Evolutionary conservation across 2,888 invertebrate species (phyloP), one percentile per base, ranked within the genome.

Genomic region (Pandemis corylana): DNA sequence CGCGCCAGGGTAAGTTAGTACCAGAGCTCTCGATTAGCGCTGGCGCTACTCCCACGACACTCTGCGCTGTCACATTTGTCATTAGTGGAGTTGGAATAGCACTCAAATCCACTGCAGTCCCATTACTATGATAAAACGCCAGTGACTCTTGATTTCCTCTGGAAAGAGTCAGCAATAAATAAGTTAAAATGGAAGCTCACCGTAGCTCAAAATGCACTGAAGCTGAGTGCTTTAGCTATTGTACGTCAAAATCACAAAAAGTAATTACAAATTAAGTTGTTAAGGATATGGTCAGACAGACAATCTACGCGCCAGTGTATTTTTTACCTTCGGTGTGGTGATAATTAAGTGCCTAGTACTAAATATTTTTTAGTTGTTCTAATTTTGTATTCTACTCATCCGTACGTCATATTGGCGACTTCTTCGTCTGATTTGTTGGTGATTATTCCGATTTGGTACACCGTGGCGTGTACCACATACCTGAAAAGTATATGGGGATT

Each of bases 361-460:
- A 36, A 36, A 36, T 36, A 36, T 36, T 36, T 36, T 36, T 46
- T 46, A 5, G 5, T 12, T 12, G 12, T 12, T 46, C 12, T 46
- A 3, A 5, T 12, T 46, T 51, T n/a, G 2, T 51, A n/a, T n/a
- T 6, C n/a, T n/a, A 6, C 13, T 65, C 20, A 61, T 65, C 84
- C 87, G 84, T 81, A 89, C 88, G 83, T 82, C 28, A 81, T 77
- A 42, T 83, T 84, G 15, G 76, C 77, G 15, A 82, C 81, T 59
- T 81, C 82, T 15, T 89, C 87, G 20, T 87, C 87, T 0, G 90
- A 90, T 81, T 84, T 85, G 78, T 93, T 92, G 0, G 92, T 91
- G 3, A 94, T 72, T n/a, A 93, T 92, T 6, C 93, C 93, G 10
- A 93, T 89, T 88, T 93, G 90, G 76, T 93, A 94, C 0, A 92